Evolutionary conservation across 2,113 vertebrate species (phyloP), one percentile per base, ranked within the genome.

Genomic region (Gambusia holbrooki): DNA sequence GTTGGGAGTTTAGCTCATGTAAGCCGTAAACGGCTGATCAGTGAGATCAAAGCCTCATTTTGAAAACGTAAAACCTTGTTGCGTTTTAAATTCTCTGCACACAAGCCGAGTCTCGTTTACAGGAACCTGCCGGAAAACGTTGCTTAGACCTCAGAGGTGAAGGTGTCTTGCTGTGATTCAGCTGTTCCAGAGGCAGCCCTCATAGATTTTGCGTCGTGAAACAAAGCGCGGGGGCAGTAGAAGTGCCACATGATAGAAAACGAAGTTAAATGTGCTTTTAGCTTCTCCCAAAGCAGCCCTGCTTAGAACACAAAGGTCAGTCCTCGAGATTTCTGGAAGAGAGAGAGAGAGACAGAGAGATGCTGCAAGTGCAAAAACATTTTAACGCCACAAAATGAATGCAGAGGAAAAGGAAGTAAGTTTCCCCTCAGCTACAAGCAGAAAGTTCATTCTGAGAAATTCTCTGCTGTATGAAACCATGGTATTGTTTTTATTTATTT

Each of bases 41-140:
- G 37, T 30, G 33, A 65, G 66, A 81, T 69, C 76, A 63, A 67
- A 73, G 29, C 62, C 51, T 33, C n/a, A 9, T 5, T 54, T 54
- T 15, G 15, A 17, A 48, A 48, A 48, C 5, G 5, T 5, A 1
- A 48, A 48, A 48, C 45, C 45, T 22, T 25, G 19, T 54, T 25
- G 3, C 22, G 10, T 54, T 25, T 54, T 22, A 25, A 54, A 25
- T 54, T 22, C 22, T 54, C 51, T 54, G 51, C 51, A 54, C 51
- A 54, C 19, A 25, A 54, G 19, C 22, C 1, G 22, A 0, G 51
- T 25, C 19, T 54, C 51, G 25, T 54, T 25, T 2, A 9, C 1
- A 8, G 19, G 5, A 22, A 22, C 51, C 51, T 2, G 19, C 7
- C 22, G 14, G 19, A 51, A 33, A 51, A 51, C 48, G 22, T 51